Conservation (phyloP, 2,888 invertebrate genomes). For the Nemapogon koenigi region DNA sequence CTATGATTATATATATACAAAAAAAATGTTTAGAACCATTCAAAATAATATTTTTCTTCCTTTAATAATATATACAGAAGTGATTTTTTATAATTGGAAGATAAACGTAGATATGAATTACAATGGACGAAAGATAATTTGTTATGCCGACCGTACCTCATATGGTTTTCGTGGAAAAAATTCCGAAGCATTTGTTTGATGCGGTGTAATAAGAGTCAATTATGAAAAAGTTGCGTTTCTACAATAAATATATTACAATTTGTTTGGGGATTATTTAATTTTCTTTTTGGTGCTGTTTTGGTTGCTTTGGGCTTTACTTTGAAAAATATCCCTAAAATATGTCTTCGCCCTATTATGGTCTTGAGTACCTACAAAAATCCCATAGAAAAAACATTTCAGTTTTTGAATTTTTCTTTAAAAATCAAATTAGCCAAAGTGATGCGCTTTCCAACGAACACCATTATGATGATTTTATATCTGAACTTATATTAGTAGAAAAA, state of each 20-base stretch:
- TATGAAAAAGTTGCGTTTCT: conserved; percentile 45
- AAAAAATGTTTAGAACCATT: no score
- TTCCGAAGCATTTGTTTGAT: conserved; percentile 61
- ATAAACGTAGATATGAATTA: no score
- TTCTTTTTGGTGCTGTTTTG: neutral
- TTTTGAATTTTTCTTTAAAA: no score
- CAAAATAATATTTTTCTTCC: conserved; percentile 3
- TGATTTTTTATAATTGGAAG: no score
- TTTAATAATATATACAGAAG: no score
- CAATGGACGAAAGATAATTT: conserved; percentile 5
- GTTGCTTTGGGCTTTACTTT: neutral
- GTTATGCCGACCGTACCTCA: conserved; percentile 40
- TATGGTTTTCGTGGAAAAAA: conserved; percentile 55
- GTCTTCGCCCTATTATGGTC: neutral
- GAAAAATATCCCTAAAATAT: neutral
- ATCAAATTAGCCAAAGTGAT: no score
- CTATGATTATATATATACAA: no score
- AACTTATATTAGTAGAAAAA: no score
- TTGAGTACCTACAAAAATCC: neutral
- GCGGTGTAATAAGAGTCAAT: conserved; percentile 59
- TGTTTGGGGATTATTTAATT: neutral
- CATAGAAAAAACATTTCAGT: no score
- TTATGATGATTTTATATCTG: no score
- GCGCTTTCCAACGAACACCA: no score
- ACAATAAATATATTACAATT: conserved; percentile 9